Evolutionary conservation across 1,140 invertebrate genomes (phyloP).

Genomic region (Monomorium pharaonis): DNA sequence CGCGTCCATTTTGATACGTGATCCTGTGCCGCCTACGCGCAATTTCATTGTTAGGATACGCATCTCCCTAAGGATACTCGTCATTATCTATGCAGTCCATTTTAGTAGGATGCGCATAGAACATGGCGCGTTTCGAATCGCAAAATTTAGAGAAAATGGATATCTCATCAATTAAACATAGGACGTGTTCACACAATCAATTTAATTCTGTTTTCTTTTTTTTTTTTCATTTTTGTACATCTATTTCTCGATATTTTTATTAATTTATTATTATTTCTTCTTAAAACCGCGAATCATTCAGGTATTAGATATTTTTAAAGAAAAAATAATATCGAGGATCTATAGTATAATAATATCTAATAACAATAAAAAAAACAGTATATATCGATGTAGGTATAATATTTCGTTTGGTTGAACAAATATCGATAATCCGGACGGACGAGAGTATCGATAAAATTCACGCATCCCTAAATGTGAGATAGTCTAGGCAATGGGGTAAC

Average conservation of each 20-base stretch:
- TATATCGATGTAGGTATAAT: not conserved
- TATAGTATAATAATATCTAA: not conserved
- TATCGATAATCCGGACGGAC: not conserved
- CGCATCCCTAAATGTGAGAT: not conserved
- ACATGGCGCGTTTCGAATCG: not conserved
- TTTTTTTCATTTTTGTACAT: not conserved
- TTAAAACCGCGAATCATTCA: not conserved
- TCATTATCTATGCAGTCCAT: constrained; percentile 24
- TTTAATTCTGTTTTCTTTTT: not conserved
- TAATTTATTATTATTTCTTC: not conserved
- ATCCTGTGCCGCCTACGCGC: constrained; percentile 49
- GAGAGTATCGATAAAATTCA: constrained; percentile 18
- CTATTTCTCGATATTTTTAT: not conserved
- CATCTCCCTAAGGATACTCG: constrained; percentile 34
- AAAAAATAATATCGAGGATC: not conserved
- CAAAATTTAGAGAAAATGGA: constrained; percentile 10
- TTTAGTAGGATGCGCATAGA: constrained; percentile 17
- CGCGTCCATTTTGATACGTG: constrained; percentile 31
- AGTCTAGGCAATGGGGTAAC: not conserved
- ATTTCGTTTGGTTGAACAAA: not conserved
- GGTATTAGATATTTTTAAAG: no score
- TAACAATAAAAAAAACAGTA: not conserved
- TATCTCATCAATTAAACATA: not conserved
- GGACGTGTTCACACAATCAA: not conserved
- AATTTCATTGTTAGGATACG: constrained; percentile 45